Percentiles rank a stretch among this genome's conserved stretches.
phyloP scores from a whole-genome alignment of 2,797 vertebrate species.

The Myiotriccus ornatus region DNA sequence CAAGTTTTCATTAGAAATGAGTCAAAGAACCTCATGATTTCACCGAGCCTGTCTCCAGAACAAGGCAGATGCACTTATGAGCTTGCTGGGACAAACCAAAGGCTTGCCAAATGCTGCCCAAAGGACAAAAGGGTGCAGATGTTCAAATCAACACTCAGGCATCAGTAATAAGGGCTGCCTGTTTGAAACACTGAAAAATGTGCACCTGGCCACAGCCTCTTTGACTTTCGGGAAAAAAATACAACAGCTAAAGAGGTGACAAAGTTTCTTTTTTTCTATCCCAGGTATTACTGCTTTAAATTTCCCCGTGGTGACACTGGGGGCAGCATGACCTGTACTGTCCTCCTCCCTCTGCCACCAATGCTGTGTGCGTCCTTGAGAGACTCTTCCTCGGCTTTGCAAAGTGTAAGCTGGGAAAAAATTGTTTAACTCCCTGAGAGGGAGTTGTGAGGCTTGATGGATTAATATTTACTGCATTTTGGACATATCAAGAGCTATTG shows the following conservation, averaged over 20 bases:
- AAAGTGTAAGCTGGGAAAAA: neutral
- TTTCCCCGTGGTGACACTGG: fast-evolving
- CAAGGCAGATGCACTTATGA: neutral
- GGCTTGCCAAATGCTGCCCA: neutral
- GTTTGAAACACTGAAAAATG: neutral
- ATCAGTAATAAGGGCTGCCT: neutral
- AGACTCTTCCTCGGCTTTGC: neutral
- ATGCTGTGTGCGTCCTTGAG: neutral
- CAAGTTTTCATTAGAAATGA: neutral
- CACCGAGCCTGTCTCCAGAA: neutral
- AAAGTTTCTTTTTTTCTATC: neutral
- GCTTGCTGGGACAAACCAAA: neutral
- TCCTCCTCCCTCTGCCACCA: neutral
- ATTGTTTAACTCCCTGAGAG: neutral
- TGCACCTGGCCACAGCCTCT: neutral
- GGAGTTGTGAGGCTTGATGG: neutral
- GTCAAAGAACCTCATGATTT: neutral
- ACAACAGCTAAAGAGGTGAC: neutral
- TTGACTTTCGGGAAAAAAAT: neutral
- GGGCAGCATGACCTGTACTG: neutral
- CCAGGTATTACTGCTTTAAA: neutral
- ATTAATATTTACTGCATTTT: conserved; percentile 34
- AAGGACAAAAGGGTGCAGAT: neutral
- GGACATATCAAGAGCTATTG: neutral
- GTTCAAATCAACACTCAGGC: neutral